A percentile compares a stretch with the other conserved stretches of the same genome.
These are phyloP conservation scores for Heterodera filipjevi DNA, from an alignment of 2,888 invertebrate species.

Conservation along the genomic window DNA sequence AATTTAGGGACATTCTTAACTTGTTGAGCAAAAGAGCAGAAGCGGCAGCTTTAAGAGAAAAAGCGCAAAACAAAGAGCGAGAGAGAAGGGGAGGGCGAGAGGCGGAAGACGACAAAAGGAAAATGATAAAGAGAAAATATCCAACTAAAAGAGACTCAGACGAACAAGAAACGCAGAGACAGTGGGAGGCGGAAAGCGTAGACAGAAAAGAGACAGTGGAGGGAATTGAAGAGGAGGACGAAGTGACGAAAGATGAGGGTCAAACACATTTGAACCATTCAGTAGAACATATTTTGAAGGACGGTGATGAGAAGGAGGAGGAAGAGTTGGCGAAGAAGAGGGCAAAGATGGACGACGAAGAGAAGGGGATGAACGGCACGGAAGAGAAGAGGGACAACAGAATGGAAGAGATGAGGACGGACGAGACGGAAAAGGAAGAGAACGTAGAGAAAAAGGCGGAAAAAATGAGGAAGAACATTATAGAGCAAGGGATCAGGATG, in stretches of 20 bases:
- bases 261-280: slow-evolving; percentile 5
- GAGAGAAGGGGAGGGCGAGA: neutral
- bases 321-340: neutral
- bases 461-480: too few species aligned
- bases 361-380: neutral
- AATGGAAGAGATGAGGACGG: neutral
- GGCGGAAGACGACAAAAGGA: neutral
- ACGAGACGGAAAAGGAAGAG: too few species aligned
- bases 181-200: too few species aligned
- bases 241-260: neutral
- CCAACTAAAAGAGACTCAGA: neutral
- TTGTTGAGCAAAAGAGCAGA: slow-evolving; percentile 42
- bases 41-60: slow-evolving; percentile 25
- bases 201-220: neutral
- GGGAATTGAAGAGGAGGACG: neutral
- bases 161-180: neutral
- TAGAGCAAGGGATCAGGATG: neutral
- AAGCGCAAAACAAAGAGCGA: neutral
- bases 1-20: slow-evolving; percentile 41
- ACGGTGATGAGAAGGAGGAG: neutral
- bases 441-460: too few species aligned
- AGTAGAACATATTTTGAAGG: neutral
- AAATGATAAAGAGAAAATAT: neutral
- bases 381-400: neutral
- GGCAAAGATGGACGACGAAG: neutral